Evolutionary conservation across 2,797 vertebrate genomes (phyloP).

Genomic region (Pseudochromis fuscus): DNA sequence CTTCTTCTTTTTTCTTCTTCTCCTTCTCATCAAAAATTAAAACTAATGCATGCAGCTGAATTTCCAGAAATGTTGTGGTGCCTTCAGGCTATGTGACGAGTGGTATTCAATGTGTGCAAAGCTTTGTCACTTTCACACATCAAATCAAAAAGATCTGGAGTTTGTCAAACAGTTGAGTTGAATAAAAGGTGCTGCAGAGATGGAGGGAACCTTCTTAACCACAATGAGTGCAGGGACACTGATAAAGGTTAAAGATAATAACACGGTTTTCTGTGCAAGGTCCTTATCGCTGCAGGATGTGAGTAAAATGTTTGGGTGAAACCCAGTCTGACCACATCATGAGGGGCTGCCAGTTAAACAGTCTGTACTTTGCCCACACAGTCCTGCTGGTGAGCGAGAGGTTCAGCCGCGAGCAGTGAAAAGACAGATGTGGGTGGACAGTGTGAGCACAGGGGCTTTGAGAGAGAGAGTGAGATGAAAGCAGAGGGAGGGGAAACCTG

Average conservation of each 20-base stretch:
- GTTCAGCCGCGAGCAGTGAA: not conserved
- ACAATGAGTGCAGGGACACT: not conserved
- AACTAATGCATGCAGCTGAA: too few relatives aligned
- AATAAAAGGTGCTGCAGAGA: not conserved
- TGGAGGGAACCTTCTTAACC: not conserved
- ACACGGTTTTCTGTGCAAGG: conserved; percentile 2
- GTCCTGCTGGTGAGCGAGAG: not conserved
- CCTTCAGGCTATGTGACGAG: not conserved
- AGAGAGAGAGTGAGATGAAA: conserved; percentile 16
- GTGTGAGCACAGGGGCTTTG: conserved; percentile 7
- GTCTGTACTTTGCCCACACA: not conserved
- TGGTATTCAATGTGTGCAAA: not conserved
- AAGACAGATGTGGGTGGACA: conserved; percentile 38
- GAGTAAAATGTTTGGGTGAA: not conserved
- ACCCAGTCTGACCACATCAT: not conserved
- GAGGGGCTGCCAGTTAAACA: not conserved
- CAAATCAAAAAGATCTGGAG: too few relatives aligned
- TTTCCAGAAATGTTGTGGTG: too few relatives aligned
- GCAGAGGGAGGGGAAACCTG: conserved; percentile 17
- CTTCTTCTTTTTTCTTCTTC: too few relatives aligned
- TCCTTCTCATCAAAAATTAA: too few relatives aligned
- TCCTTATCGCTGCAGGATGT: not conserved
- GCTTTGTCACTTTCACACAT: too few relatives aligned
- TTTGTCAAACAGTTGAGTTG: not conserved
- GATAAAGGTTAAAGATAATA: not conserved